Evolutionary conservation across 2,888 invertebrate genomes (phyloP).

Genomic region (Chrysolina americana): DNA sequence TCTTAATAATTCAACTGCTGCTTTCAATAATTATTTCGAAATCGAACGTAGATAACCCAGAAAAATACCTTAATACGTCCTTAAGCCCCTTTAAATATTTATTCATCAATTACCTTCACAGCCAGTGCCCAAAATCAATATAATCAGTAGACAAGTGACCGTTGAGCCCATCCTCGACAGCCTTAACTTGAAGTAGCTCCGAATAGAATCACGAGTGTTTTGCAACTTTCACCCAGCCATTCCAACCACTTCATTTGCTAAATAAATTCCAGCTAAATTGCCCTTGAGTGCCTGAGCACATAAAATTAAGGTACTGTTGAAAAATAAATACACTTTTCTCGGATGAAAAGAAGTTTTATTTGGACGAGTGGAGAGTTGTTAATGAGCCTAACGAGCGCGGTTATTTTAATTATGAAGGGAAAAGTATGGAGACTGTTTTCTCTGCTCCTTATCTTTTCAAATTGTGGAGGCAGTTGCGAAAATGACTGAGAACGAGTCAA

Average conservation of each 20-base stretch:
- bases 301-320: constrained; percentile 55
- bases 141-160: constrained; percentile 2
- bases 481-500: neutral
- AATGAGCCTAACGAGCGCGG: constrained; percentile 63
- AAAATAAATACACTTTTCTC: constrained; percentile 56
- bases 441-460: neutral
- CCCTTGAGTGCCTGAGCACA: constrained; percentile 51
- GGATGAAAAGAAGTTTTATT: constrained; percentile 52
- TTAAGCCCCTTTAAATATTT: neutral
- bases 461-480: neutral
- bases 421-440: constrained; percentile 36
- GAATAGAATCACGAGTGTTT: constrained; percentile 2
- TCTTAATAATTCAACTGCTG: neutral
- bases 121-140: constrained; percentile 16
- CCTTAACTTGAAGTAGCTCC: constrained; percentile 7
- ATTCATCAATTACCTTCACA: constrained; percentile 7
- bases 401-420: constrained; percentile 54
- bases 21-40: neutral
- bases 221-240: constrained; percentile 14
- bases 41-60: neutral
- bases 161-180: constrained; percentile 7
- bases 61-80: neutral
- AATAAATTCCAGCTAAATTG: constrained; percentile 56
- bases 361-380: constrained; percentile 58
- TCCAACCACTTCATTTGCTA: constrained; percentile 60